phyloP scores from a whole-genome alignment of 2,797 vertebrate species.

The Momotus momota region DNA sequence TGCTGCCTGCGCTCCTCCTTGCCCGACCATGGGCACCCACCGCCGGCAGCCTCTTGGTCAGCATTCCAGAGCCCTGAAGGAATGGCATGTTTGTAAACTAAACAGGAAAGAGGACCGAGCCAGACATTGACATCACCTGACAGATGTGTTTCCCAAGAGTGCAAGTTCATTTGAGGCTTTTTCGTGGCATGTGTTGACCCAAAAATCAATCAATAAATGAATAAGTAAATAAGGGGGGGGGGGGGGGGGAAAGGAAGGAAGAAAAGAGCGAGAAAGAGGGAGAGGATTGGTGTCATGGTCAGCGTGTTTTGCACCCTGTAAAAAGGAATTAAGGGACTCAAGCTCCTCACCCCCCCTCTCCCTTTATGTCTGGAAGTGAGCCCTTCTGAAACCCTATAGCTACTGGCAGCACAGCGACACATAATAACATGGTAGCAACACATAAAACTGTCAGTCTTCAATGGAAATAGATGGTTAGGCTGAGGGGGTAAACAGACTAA shows the following conservation, averaged over 20 bases:
- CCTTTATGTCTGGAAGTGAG: constrained; percentile 85
- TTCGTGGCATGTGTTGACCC: constrained; percentile 42
- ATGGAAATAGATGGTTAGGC: constrained; percentile 78
- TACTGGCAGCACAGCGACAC: constrained; percentile 84
- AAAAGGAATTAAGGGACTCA: constrained; percentile 62
- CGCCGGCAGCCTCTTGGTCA: neutral
- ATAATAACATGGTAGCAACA: constrained; percentile 89
- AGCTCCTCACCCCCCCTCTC: constrained; percentile 67
- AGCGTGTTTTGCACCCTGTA: constrained; percentile 80
- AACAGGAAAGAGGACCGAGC: constrained; percentile 75
- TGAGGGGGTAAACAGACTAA: constrained; percentile 82
- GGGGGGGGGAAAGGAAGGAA: neutral
- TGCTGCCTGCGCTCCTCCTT: neutral
- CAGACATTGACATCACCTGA: constrained; percentile 78
- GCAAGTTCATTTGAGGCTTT: constrained; percentile 71
- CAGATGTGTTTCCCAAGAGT: constrained; percentile 74
- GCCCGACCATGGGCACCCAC: neutral
- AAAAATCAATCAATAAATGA: constrained; percentile 21
- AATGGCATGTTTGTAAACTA: constrained; percentile 70
- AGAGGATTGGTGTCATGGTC: constrained; percentile 41
- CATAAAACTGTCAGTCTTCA: constrained; percentile 89
- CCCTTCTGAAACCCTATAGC: constrained; percentile 87
- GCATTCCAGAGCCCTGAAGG: constrained; percentile 68
- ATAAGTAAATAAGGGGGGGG: neutral
- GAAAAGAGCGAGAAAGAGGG: neutral